Evolutionary conservation across 1,140 invertebrate genomes (phyloP).

Genomic region (Trichonephila clavata): DNA sequence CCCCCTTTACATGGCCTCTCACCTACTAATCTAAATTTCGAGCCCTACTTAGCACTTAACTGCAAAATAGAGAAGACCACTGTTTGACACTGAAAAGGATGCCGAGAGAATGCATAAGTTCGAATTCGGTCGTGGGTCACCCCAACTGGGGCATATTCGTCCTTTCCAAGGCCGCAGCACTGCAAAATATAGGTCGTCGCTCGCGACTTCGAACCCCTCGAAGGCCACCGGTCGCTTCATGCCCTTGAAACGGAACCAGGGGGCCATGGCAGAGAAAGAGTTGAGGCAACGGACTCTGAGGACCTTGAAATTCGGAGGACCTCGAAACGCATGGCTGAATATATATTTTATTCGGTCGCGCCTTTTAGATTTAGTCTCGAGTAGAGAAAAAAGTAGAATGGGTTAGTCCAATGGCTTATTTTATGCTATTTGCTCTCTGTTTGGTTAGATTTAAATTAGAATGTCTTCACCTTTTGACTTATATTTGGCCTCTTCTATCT

Average conservation of each 20-base stretch:
- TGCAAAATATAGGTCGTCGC: background rate
- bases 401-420: too few species aligned
- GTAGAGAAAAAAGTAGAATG: too few species aligned
- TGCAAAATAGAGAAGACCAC: background rate
- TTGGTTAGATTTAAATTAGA: too few species aligned
- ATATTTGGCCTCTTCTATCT: too few species aligned
- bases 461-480: too few species aligned
- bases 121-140: constrained; percentile 16
- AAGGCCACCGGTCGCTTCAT: constrained; percentile 7
- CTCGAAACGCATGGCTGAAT: background rate
- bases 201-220: background rate
- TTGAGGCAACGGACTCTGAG: background rate
- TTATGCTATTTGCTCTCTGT: too few species aligned
- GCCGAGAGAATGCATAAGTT: background rate
- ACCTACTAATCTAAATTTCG: background rate
- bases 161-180: background rate
- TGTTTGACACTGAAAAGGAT: background rate
- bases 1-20: background rate
- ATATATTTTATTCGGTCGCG: background rate
- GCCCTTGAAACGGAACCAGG: background rate
- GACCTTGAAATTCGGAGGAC: background rate
- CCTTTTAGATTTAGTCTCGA: background rate
- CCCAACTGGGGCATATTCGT: background rate
- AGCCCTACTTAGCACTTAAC: background rate
- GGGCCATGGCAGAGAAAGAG: constrained; percentile 17